Base-by-base conservation (phyloP, 1,140 invertebrate species). In the Drosophila miranda region DNA sequence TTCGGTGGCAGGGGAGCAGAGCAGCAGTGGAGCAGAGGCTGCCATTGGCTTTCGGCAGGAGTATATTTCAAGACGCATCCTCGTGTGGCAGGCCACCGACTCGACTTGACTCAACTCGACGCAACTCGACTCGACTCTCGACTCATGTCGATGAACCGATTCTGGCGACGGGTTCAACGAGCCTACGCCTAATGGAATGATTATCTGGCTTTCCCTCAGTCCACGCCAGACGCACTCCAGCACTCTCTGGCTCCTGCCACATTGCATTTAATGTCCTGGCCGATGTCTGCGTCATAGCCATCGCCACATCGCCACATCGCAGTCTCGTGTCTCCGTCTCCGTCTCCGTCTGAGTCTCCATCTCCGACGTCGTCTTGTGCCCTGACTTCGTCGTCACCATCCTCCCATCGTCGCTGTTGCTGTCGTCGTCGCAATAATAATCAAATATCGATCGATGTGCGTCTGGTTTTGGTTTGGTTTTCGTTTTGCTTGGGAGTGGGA, bases 371-470 rank as follows among this genome's bases (percentile, higher is more conserved):
- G 70, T 83, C 79, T 82, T 83, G 70, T 58, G 60, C 38, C 74
- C 51, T 73, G 70, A 51, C 61, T 56, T 50, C 72, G 54, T 64
- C 63, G 48, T 67, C 73, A 59, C 74, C 55, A 23, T 46, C 45
- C 56, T 38, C 34, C 11, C 34, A 38, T 38, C 34, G 34, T 13
- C 34, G 3, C 34, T 38, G 60, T 41, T 68, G 55, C 78, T 57
- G 45, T 69, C 55, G 41, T 43, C 71, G 59, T 75, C 58, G 70
- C 72, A 71, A 86, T 84, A 89, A 89, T 90, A 90, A 89, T 89
- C 87, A 88, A 88, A 88, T 89, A 89, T 90, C 87, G 88, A 90
- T 90, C 83, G 70, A 68, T 84, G 73, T 88, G 88, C 88, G 88
- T 89, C 88, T 90, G 88, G 77, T 77, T 88, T 79, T 70, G 64